Evolutionary conservation across 2,888 invertebrate species (phyloP).

Genomic region (Craniophora ligustri): DNA sequence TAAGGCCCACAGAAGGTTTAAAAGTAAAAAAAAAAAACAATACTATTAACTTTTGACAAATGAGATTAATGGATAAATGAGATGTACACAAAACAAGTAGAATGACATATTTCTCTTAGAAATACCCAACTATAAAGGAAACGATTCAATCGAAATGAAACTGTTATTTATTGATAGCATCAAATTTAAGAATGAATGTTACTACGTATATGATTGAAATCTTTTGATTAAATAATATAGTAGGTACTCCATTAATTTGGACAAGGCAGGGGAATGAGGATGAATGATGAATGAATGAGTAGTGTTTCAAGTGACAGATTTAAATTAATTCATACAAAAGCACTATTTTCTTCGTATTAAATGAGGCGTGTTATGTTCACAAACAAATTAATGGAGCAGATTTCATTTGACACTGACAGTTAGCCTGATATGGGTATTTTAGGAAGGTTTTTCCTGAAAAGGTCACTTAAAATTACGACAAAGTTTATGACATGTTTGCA

Average conservation of each 20-base stretch:
- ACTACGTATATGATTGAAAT: constrained; percentile 19
- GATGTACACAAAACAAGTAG: background rate
- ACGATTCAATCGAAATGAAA: constrained; percentile 5
- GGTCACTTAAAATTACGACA: constrained; percentile 17
- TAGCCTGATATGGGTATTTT: constrained; percentile 32
- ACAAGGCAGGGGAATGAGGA: no score
- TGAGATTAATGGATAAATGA: background rate
- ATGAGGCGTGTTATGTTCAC: no score
- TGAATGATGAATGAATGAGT: no score
- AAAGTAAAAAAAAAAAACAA: background rate
- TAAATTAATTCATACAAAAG: no score
- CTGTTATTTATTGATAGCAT: constrained; percentile 9
- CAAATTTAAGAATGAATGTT: constrained; percentile 20
- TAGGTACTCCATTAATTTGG: no score
- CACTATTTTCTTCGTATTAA: no score
- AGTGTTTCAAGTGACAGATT: constrained; percentile 14
- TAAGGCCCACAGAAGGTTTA: no score
- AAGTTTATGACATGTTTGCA: constrained; percentile 13
- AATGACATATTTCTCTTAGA: constrained; percentile 2
- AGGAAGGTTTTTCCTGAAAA: constrained; percentile 9
- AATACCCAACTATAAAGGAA: background rate
- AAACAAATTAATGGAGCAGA: constrained; percentile 42
- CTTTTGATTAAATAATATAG: background rate
- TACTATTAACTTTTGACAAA: background rate
- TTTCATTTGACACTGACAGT: constrained; percentile 45